phyloP scores from a whole-genome alignment of 2,888 invertebrate genomes.

The Melanostoma mellinum region DNA sequence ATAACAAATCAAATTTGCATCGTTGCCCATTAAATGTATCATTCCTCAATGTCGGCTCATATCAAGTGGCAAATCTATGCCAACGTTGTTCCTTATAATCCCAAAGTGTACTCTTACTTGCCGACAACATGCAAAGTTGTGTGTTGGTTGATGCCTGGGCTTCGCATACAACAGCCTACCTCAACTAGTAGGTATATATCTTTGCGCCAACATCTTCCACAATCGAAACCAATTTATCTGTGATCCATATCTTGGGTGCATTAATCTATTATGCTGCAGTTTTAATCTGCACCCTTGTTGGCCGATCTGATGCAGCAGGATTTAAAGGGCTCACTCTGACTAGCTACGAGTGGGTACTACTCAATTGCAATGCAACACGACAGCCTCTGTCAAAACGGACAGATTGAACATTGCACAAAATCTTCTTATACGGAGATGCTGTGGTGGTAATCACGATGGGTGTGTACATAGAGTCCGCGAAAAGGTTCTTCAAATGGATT shows the following conservation, averaged over 20 bases:
- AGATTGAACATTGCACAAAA: conserved; percentile 65
- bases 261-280: conserved; percentile 67
- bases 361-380: conserved; percentile 61
- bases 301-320: conserved; percentile 25
- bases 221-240: conserved; percentile 71
- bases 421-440: conserved; percentile 7
- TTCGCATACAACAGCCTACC: conserved; percentile 17
- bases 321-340: conserved; percentile 43
- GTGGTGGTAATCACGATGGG: conserved; percentile 35
- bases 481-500: not conserved
- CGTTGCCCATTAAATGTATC: conserved; percentile 68
- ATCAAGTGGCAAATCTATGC: conserved; percentile 65
- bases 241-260: conserved; percentile 68
- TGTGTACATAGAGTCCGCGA: not conserved
- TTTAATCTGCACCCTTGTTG: conserved; percentile 63
- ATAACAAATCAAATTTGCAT: conserved; percentile 69
- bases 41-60: conserved; percentile 67
- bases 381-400: conserved; percentile 67
- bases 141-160: conserved; percentile 34
- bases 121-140: conserved; percentile 55
- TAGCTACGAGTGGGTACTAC: conserved; percentile 46
- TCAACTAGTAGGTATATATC: conserved; percentile 13
- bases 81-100: conserved; percentile 33
- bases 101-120: conserved; percentile 36
- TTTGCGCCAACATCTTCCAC: conserved; percentile 60